Conservation (phyloP, 2,888 invertebrate genomes). For the Eudemis profundana region DNA sequence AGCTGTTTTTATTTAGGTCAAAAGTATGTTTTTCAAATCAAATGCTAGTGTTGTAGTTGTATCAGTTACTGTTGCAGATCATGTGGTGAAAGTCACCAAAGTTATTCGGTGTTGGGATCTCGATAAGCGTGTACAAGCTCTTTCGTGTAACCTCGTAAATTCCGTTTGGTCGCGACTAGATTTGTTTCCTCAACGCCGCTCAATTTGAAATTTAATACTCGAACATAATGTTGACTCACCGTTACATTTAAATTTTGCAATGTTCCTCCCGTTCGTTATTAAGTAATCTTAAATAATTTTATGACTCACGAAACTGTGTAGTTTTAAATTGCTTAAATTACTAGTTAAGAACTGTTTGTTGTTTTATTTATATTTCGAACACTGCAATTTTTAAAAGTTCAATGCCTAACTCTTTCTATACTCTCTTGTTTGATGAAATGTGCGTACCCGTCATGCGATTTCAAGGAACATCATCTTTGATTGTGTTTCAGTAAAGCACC, state of each 20-base stretch:
- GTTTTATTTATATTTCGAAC: not conserved
- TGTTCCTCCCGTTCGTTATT: constrained; percentile 51
- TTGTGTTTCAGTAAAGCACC: too few relatives aligned
- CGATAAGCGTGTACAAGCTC: constrained; percentile 66
- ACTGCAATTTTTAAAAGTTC: not conserved
- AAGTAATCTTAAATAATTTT: constrained; percentile 26
- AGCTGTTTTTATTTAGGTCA: constrained; percentile 43
- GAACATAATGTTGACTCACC: constrained; percentile 70
- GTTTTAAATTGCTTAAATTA: not conserved
- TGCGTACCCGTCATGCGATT: too few relatives aligned
- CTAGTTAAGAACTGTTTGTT: not conserved
- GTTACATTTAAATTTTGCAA: constrained; percentile 67
- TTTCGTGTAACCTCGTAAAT: constrained; percentile 73
- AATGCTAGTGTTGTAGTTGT: constrained; percentile 16
- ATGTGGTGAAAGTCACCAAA: constrained; percentile 65
- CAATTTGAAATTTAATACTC: constrained; percentile 74
- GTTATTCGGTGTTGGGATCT: constrained; percentile 62
- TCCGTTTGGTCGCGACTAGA: constrained; percentile 64
- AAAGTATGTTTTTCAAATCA: not conserved
- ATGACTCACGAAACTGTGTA: not conserved
- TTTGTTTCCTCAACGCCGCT: constrained; percentile 67
- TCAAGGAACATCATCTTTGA: too few relatives aligned
- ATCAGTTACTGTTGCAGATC: constrained; percentile 48
- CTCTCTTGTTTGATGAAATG: too few relatives aligned
- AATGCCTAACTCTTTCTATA: too few relatives aligned